phyloP scores from a whole-genome alignment of 2,113 vertebrate genomes.

The Rhinogobius similis region DNA sequence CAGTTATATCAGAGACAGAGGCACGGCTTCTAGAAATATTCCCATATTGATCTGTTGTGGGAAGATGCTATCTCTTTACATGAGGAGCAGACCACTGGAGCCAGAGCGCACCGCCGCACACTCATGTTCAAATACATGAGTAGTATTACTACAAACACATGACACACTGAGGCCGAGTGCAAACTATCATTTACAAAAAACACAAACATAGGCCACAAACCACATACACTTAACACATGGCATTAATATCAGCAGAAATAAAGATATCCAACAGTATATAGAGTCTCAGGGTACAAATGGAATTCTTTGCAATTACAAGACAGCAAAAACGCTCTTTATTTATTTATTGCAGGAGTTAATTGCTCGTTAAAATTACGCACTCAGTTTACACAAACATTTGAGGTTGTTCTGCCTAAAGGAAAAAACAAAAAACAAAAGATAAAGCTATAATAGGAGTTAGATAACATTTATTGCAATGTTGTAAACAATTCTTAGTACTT shows the following conservation, averaged over 20 bases:
- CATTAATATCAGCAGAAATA: slow-evolving; percentile 24
- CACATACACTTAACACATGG: slow-evolving; percentile 11
- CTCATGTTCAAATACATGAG: slow-evolving; percentile 34
- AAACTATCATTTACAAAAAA: slow-evolving; percentile 38
- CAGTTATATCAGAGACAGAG: slow-evolving; percentile 49
- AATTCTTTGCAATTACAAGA: slow-evolving; percentile 34
- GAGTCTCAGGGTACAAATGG: slow-evolving; percentile 42
- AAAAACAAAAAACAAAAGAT: slow-evolving; percentile 4
- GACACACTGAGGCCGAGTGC: slow-evolving; percentile 31
- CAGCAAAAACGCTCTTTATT: slow-evolving; percentile 45
- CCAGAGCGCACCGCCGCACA: slow-evolving; percentile 45
- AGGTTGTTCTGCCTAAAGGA: slow-evolving; percentile 44
- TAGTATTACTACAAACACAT: slow-evolving; percentile 43
- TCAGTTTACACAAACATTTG: slow-evolving; percentile 60
- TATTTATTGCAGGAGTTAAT: slow-evolving; percentile 65
- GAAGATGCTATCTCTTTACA: slow-evolving; percentile 74
- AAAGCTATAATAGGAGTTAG: slow-evolving; percentile 42
- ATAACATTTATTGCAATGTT: slow-evolving; percentile 41
- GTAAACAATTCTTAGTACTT: slow-evolving; percentile 40
- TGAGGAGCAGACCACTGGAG: slow-evolving; percentile 68
- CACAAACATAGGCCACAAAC: slow-evolving; percentile 27
- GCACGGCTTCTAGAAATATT: slow-evolving; percentile 65
- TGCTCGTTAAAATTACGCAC: slow-evolving; percentile 62
- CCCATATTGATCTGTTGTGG: slow-evolving; percentile 72
- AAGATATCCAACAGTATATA: slow-evolving; percentile 30